Conservation (phyloP, 2,888 invertebrate species). For the Cremastobaeus sp. region DNA sequence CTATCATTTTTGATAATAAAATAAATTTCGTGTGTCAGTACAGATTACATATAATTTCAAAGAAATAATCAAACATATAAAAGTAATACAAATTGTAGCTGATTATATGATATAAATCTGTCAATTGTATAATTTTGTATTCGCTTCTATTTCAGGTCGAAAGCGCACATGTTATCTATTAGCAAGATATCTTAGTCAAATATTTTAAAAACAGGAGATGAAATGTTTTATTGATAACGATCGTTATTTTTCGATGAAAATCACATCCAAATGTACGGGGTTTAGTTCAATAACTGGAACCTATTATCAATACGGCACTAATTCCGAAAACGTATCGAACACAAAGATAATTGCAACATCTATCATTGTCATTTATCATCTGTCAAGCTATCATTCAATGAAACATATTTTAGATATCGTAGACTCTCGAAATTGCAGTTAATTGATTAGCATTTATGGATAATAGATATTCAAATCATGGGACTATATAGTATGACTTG, state of each 20-base stretch:
- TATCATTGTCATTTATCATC: constrained; percentile 50
- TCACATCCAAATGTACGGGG: neutral
- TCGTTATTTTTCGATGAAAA: constrained; percentile 8
- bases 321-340: constrained; percentile 41
- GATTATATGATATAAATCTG: too few species aligned
- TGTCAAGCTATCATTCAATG: constrained; percentile 36
- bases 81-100: too few species aligned
- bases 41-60: too few species aligned
- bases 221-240: neutral
- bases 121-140: too few species aligned
- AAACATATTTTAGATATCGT: constrained; percentile 37
- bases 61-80: too few species aligned
- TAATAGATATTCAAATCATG: constrained; percentile 29
- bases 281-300: constrained; percentile 8
- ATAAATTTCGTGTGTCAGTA: too few species aligned
- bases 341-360: constrained; percentile 44
- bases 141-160: too few species aligned
- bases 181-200: too few species aligned
- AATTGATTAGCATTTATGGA: constrained; percentile 44
- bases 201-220: constrained; percentile 3
- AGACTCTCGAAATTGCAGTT: constrained; percentile 38
- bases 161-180: too few species aligned
- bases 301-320: constrained; percentile 18
- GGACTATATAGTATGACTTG: constrained; percentile 20
- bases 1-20: too few species aligned